phyloP scores from a whole-genome alignment of 2,113 vertebrate species.

The Stomatorhinus ivindoensis region DNA sequence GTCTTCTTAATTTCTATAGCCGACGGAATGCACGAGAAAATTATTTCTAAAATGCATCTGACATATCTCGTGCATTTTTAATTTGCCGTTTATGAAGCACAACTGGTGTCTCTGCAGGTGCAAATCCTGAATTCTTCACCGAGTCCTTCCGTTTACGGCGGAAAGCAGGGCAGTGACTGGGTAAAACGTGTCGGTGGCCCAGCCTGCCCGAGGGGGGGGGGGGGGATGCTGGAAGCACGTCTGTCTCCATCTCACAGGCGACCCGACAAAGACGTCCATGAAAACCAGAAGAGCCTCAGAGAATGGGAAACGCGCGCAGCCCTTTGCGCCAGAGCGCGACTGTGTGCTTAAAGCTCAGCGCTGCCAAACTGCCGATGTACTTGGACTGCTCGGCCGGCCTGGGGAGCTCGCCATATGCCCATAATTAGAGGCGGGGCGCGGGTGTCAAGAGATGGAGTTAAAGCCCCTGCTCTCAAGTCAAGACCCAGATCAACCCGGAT shows the following conservation, averaged over 20 bases:
- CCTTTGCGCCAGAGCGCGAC: neutral
- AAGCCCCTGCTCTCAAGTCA: neutral
- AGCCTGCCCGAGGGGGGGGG: neutral
- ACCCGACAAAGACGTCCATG: neutral
- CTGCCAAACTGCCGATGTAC: neutral
- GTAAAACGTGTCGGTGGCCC: neutral
- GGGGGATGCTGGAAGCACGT: neutral
- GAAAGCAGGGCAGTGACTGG: neutral
- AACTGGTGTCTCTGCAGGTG: neutral
- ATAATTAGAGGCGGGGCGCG: neutral
- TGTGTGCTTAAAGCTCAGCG: neutral
- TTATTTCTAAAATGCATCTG: neutral
- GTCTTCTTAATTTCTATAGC: neutral
- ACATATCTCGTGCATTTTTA: neutral
- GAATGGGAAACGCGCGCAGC: neutral
- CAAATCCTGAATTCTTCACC: neutral
- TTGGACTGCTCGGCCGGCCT: neutral
- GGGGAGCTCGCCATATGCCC: neutral
- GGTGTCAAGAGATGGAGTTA: slow-evolving; percentile 2
- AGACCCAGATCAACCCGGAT: neutral
- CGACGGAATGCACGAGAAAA: neutral
- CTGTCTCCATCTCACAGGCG: neutral
- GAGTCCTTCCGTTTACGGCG: too few relatives aligned
- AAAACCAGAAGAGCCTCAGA: neutral
- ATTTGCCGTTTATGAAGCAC: neutral